Conservation (phyloP, 1,140 invertebrate genomes). For the Pollicipes pollicipes region DNA sequence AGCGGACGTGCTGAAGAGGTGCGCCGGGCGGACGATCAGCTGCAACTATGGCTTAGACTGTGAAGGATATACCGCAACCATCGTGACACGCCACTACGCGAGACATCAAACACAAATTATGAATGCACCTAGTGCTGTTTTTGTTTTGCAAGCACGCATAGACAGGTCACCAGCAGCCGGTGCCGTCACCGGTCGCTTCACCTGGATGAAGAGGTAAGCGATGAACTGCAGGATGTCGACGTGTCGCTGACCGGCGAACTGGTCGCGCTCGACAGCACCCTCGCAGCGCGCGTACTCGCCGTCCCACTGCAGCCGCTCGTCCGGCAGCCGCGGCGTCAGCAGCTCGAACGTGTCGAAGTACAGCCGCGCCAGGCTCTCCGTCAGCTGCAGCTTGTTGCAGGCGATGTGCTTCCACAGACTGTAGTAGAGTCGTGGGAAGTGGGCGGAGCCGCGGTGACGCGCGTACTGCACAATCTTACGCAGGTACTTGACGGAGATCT, state of each 20-base stretch:
- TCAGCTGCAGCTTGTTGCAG: constrained; percentile 28
- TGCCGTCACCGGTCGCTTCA: not conserved
- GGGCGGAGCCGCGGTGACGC: not conserved
- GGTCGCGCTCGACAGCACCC: not conserved
- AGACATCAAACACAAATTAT: too few species aligned
- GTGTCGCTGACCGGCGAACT: not conserved
- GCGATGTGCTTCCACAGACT: constrained; percentile 30
- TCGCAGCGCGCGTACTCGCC: constrained; percentile 15
- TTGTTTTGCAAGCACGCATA: too few species aligned
- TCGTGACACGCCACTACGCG: too few species aligned
- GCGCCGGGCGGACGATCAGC: too few species aligned
- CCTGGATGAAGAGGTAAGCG: not conserved
- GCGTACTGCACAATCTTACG: not conserved
- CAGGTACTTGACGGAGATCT: not conserved
- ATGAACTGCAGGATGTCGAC: not conserved
- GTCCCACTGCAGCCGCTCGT: constrained; percentile 23
- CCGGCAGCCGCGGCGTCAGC: constrained; percentile 19
- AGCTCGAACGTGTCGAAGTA: constrained; percentile 26
- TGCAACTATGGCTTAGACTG: too few species aligned
- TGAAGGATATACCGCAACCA: too few species aligned
- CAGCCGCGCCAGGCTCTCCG: constrained; percentile 29
- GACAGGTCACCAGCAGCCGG: too few species aligned
- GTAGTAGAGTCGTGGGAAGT: constrained; percentile 20
- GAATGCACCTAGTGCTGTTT: too few species aligned
- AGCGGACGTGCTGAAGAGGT: too few species aligned